phyloP scores from a whole-genome alignment of 2,888 invertebrate species.

The Dicycla oo region DNA sequence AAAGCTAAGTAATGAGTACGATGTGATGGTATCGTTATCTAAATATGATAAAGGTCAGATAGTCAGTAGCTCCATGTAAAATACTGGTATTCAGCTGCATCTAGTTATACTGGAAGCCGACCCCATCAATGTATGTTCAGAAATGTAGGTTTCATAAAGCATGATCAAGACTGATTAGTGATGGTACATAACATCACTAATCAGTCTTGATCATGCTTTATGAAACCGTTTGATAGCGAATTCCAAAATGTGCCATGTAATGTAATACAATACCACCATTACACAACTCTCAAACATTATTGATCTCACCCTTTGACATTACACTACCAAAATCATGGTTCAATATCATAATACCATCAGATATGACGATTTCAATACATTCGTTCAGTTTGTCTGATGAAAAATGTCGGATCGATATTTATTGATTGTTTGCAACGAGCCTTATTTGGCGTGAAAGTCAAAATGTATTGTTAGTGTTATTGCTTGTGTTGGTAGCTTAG shows the following conservation, averaged over 20 bases:
- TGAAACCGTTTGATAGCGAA: not conserved
- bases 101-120: too few species aligned
- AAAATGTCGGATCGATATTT: constrained; percentile 37
- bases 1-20: too few species aligned
- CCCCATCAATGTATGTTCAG: too few species aligned
- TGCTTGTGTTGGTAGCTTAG: constrained; percentile 29
- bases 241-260: not conserved
- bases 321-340: constrained; percentile 35
- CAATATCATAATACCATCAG: constrained; percentile 39
- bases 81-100: too few species aligned
- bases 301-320: constrained; percentile 44
- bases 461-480: constrained; percentile 17
- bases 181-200: too few species aligned
- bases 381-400: constrained; percentile 27
- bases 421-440: constrained; percentile 26
- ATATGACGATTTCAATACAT: constrained; percentile 33
- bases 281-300: constrained; percentile 17
- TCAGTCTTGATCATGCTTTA: not conserved
- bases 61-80: too few species aligned
- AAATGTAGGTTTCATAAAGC: too few species aligned
- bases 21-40: too few species aligned
- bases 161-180: not conserved
- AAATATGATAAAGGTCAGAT: too few species aligned
- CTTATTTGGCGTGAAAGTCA: constrained; percentile 63
- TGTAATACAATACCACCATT: constrained; percentile 11